phyloP scores from a whole-genome alignment of 37 sponge, comb jelly and placozoan species.

The Eunapius fragilis region DNA sequence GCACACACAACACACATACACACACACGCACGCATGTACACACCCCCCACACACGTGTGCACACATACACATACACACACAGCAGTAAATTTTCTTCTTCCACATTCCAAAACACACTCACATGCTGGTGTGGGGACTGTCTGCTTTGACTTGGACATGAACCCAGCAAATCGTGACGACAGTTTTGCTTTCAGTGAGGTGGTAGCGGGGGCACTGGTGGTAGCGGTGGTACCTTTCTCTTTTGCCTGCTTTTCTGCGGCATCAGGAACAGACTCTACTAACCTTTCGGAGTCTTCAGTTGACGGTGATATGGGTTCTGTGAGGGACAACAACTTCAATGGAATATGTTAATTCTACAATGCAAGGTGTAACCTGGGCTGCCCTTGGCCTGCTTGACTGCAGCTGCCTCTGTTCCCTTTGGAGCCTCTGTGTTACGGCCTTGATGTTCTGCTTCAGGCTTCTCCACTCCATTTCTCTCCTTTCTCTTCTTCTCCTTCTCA shows the following conservation, averaged over 20 bases:
- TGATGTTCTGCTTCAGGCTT: not conserved
- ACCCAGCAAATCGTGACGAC: slow-evolving; percentile 36
- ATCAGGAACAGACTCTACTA: not conserved
- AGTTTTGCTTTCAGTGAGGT: slow-evolving; percentile 31
- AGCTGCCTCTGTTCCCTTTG: slow-evolving; percentile 3
- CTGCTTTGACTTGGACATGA: slow-evolving; percentile 9
- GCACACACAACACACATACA: slow-evolving; percentile 28
- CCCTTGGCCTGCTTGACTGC: slow-evolving; percentile 3
- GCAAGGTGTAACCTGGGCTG: not conserved
- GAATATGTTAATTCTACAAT: not conserved
- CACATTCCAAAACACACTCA: slow-evolving; percentile 9
- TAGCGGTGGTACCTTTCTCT: no score
- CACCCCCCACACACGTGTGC: slow-evolving; percentile 41
- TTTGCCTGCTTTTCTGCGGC: not conserved
- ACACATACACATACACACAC: slow-evolving; percentile 10
- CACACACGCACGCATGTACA: slow-evolving; percentile 30
- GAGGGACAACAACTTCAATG: not conserved
- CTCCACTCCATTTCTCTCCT: not conserved
- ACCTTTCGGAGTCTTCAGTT: not conserved
- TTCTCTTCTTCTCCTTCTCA: not conserved
- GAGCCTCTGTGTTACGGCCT: no score
- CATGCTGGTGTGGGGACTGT: not conserved
- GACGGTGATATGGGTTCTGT: not conserved
- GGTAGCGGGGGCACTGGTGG: not conserved
- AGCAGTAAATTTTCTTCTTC: not conserved